Base-by-base conservation (phyloP, 2,113 vertebrate genomes). In the Rhinichthys klamathensis region DNA sequence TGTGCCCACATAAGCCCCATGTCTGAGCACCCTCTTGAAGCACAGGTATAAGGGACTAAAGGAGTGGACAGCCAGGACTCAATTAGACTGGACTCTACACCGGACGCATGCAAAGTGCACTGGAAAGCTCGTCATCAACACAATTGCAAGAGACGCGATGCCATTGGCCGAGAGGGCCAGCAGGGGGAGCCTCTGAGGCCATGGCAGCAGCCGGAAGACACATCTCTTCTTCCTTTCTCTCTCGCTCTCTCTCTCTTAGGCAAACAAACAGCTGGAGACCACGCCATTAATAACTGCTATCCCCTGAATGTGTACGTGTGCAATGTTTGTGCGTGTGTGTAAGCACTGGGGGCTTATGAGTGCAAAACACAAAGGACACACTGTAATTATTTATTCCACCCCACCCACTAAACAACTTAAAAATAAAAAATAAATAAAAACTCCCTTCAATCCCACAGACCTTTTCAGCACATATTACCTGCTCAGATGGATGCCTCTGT, bases 21-120 rank as follows among this genome's bases (percentile, higher is more conserved):
- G 88, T 54, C 67, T 79, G 49, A 88, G 87, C 13, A 90, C 88
- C 90, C 88, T 63, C 12, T 63, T 65, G 74, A 83, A 91, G 89
- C 88, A 92, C 88, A 84, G 65, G 92, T 75, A 89, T 81, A 70
- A 65, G 87, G 86, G 85, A 75, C 86, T 83, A 84, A 86, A 67
- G 80, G 83, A 88, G 90, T 89, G 90, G 80, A 85, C 84, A 89
- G 46, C 46, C 88, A 81, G 65, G 65, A 72, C 67, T 58, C 18
- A 72, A 82, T 67, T 82, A 82, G 65, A 82, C 80, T 86, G 81
- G 8, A 89, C 89, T 92, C 85, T 85, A 91, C 88, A 91, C 86
- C 90, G 75, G 90, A 91, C 91, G 88, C 92, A 92, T 91, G 93
- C 91, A 92, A 88, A 92, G 80, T 92, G 90, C 90, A 91, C 84